These are phyloP conservation scores for Trogon melanurus DNA, from an alignment of 2,113 vertebrate species.

Conservation along the genomic window DNA sequence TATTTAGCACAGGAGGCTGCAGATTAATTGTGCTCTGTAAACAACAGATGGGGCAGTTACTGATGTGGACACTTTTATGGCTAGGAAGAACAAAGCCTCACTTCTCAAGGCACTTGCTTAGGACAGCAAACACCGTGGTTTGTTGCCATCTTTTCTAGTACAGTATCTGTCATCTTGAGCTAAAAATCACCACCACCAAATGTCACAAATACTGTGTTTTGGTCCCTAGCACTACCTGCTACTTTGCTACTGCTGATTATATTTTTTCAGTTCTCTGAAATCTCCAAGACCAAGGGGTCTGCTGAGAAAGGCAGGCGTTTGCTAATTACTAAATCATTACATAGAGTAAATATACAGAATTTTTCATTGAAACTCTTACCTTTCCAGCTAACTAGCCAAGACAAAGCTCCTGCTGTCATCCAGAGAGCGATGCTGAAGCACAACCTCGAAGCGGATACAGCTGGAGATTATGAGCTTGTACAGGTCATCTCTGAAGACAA, in stretches of 20 bases:
- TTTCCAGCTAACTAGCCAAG: constrained; percentile 90
- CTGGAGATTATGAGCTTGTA: constrained; percentile 87
- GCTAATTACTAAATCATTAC: neutral
- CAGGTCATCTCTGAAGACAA: constrained; percentile 92
- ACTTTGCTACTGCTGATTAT: fast-evolving
- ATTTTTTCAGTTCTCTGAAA: neutral
- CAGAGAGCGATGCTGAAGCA: constrained; percentile 91
- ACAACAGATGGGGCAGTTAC: neutral
- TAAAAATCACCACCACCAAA: neutral
- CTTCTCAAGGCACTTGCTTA: neutral
- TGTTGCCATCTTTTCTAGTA: neutral
- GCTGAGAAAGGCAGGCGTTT: neutral
- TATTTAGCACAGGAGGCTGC: neutral
- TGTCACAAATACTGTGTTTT: neutral
- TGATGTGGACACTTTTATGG: neutral
- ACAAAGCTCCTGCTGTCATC: constrained; percentile 89
- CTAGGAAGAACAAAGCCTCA: neutral
- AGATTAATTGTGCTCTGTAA: neutral
- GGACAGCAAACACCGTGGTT: neutral
- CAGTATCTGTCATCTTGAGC: neutral
- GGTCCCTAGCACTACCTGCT: neutral
- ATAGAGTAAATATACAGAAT: neutral
- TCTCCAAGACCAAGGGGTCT: neutral
- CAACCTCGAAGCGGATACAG: constrained; percentile 84
- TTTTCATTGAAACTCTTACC: neutral